phyloP scores from a whole-genome alignment of 2,797 vertebrate genomes.

The Jordanella pulchra region DNA sequence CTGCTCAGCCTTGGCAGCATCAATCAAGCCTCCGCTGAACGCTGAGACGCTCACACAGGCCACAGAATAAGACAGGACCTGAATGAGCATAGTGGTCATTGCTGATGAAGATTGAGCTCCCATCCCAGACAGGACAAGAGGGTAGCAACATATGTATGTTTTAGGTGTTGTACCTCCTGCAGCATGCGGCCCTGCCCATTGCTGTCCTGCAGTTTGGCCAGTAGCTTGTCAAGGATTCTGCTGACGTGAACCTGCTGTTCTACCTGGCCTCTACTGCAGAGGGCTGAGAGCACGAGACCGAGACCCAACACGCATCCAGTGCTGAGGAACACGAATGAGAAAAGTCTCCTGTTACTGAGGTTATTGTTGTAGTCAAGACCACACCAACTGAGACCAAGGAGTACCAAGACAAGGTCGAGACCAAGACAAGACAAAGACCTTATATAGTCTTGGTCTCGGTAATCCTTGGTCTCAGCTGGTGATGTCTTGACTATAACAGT shows the following conservation, averaged over 20 bases:
- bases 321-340: slow-evolving; percentile 63
- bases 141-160: too few species aligned
- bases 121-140: too few species aligned
- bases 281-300: slow-evolving; percentile 85
- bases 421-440: too few species aligned
- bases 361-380: too few species aligned
- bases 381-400: too few species aligned
- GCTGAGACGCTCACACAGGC: slow-evolving; percentile 86
- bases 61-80: slow-evolving; percentile 91
- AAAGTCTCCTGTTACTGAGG: not conserved
- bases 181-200: slow-evolving; percentile 82
- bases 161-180: slow-evolving; percentile 84
- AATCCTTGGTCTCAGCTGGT: too few species aligned
- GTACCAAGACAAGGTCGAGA: too few species aligned
- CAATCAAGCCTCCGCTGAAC: slow-evolving; percentile 85
- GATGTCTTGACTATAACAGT: too few species aligned
- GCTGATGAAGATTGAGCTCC: too few species aligned
- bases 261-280: slow-evolving; percentile 81
- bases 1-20: slow-evolving; percentile 86
- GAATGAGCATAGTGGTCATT: slow-evolving; percentile 9
- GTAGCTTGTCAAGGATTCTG: slow-evolving; percentile 77
- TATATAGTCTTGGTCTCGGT: too few species aligned
- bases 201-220: slow-evolving; percentile 79
- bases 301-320: slow-evolving; percentile 89
- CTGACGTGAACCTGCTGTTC: slow-evolving; percentile 77